Percentiles rank a stretch among this genome's conserved stretches.
Evolutionary conservation across 2,797 vertebrate genomes (phyloP).

Genomic region (Octomys mimax): DNA sequence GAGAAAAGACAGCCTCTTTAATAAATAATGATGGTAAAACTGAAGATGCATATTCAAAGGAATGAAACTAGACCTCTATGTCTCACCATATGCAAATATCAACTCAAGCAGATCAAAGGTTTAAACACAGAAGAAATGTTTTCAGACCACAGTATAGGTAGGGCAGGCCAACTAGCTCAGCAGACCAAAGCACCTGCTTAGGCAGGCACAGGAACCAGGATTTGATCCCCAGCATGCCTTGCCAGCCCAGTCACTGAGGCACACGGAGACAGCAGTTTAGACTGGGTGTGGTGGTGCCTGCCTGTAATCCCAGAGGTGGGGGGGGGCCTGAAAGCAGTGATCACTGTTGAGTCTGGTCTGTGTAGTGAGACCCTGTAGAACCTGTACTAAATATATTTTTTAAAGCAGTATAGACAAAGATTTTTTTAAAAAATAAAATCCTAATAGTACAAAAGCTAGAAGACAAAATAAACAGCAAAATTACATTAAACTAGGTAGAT

Average conservation of each 20-base stretch:
- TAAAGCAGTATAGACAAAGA: background rate
- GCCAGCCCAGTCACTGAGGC: no score
- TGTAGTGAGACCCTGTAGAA: no score
- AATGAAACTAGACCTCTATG: background rate
- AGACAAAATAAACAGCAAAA: background rate
- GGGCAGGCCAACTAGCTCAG: no score
- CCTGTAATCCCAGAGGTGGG: no score
- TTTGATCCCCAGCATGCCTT: no score
- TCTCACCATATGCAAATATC: background rate
- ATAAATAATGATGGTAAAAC: background rate
- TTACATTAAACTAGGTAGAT: background rate
- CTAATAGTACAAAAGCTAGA: background rate
- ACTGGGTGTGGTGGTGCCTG: no score
- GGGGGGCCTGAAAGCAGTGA: no score
- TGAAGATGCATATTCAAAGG: background rate
- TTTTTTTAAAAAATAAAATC: background rate
- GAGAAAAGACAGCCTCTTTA: background rate
- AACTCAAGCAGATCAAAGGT: background rate
- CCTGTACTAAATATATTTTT: no score
- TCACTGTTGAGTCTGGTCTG: no score
- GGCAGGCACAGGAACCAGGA: no score
- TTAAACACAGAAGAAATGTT: background rate
- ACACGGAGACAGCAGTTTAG: no score
- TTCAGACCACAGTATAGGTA: background rate
- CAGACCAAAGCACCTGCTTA: no score